These are phyloP conservation scores for Nansenia antarctica DNA, from an alignment of 2,113 vertebrate species.

Conservation along the genomic window DNA sequence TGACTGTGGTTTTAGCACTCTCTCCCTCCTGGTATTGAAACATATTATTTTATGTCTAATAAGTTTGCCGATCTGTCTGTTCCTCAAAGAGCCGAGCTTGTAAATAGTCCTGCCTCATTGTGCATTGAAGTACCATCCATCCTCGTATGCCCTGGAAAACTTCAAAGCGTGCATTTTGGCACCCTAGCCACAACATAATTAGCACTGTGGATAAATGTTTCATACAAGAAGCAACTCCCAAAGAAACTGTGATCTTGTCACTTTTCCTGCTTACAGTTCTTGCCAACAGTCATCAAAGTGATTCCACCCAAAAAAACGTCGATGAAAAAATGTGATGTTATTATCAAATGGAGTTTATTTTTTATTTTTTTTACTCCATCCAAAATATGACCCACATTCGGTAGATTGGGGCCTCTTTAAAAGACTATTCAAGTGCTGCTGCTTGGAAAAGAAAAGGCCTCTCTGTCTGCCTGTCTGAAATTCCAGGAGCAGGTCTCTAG, in stretches of 20 bases:
- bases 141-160: not conserved
- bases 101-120: not conserved
- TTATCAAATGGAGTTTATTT: too few relatives aligned
- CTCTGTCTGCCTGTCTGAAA: conserved; percentile 6
- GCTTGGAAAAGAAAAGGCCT: conserved; percentile 1
- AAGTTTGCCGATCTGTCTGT: too few relatives aligned
- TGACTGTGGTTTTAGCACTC: too few relatives aligned
- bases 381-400: not conserved
- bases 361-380: not conserved
- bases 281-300: not conserved
- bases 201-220: not conserved
- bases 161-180: conserved; percentile 2
- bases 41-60: too few relatives aligned
- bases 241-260: conserved; percentile 5
- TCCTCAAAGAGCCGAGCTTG: not conserved
- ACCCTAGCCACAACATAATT: not conserved
- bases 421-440: conserved; percentile 11
- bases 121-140: not conserved
- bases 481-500: conserved; percentile 8
- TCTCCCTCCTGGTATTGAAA: too few relatives aligned
- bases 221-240: conserved; percentile 4
- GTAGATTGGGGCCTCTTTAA: conserved; percentile 2
- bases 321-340: not conserved
- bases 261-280: conserved; percentile 12
- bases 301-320: not conserved